A percentile compares a stretch with the other conserved stretches of the same genome.
These are phyloP conservation scores for Uria aalge DNA, from an alignment of 2,113 vertebrate genomes.

Conservation along the genomic window DNA sequence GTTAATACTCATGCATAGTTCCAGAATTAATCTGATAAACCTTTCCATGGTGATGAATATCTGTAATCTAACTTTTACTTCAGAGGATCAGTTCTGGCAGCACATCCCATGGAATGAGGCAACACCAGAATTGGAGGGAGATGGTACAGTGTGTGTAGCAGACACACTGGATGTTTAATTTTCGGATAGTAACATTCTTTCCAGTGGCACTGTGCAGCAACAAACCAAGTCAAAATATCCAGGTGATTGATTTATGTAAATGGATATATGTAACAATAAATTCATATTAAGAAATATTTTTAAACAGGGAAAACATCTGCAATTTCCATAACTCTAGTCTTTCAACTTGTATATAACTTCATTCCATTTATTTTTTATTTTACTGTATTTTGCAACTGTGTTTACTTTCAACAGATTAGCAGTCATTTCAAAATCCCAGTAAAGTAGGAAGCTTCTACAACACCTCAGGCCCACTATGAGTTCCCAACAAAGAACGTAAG, in stretches of 20 bases:
- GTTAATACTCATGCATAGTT: background rate
- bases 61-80: background rate
- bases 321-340: background rate
- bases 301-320: background rate
- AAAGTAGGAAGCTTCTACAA: background rate
- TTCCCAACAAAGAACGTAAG: background rate
- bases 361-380: background rate
- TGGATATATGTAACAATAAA: background rate
- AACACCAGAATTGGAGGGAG: background rate
- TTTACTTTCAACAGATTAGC: background rate
- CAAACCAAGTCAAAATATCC: background rate
- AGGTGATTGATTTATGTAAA: background rate
- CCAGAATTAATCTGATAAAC: background rate
- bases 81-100: background rate
- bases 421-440: background rate
- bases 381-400: background rate
- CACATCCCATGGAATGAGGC: background rate
- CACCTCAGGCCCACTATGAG: background rate
- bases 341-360: background rate
- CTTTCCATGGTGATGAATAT: background rate
- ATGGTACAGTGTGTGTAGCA: background rate
- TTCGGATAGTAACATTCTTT: background rate
- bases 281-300: background rate
- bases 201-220: background rate
- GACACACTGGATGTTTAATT: background rate